phyloP scores from a whole-genome alignment of 92 coral and sea anemone species.

The Palythoa caribaeorum region DNA sequence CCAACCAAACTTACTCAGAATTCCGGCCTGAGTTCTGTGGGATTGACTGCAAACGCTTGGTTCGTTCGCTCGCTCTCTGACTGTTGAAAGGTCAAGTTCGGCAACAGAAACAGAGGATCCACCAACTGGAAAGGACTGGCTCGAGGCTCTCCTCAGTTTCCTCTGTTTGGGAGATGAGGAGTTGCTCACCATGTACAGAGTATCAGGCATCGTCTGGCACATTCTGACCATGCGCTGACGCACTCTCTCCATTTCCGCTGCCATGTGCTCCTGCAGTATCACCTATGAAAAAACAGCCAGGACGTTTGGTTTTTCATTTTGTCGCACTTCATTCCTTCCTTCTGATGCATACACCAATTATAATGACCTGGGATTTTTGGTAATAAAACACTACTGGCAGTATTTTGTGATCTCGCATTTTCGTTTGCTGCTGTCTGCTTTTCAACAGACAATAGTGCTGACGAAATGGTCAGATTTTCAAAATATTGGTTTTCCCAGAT shows the following conservation, averaged over 20 bases:
- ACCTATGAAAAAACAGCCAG: slow-evolving; percentile 48
- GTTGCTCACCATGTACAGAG: slow-evolving; percentile 87
- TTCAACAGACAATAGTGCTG: no score
- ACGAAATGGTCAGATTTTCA: no score
- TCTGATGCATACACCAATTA: background rate
- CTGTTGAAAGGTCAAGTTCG: slow-evolving; percentile 56
- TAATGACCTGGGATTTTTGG: no score
- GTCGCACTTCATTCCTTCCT: background rate
- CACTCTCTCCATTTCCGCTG: slow-evolving; percentile 82
- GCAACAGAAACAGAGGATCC: slow-evolving; percentile 62
- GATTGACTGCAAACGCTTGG: slow-evolving; percentile 45
- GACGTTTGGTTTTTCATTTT: background rate
- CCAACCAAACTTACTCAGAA: slow-evolving; percentile 37
- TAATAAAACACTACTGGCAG: no score
- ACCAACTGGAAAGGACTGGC: slow-evolving; percentile 38
- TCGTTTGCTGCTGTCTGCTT: no score
- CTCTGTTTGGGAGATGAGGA: slow-evolving; percentile 38
- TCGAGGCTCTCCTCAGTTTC: slow-evolving; percentile 27
- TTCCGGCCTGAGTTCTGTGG: slow-evolving; percentile 46
- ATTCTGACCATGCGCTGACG: slow-evolving; percentile 88
- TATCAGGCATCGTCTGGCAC: slow-evolving; percentile 91
- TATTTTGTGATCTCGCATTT: no score
- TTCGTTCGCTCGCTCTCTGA: slow-evolving; percentile 62
- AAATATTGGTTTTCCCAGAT: no score
- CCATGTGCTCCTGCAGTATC: slow-evolving; percentile 89